phyloP scores from a whole-genome alignment of 2,113 vertebrate genomes.

The Cardinalis cardinalis region DNA sequence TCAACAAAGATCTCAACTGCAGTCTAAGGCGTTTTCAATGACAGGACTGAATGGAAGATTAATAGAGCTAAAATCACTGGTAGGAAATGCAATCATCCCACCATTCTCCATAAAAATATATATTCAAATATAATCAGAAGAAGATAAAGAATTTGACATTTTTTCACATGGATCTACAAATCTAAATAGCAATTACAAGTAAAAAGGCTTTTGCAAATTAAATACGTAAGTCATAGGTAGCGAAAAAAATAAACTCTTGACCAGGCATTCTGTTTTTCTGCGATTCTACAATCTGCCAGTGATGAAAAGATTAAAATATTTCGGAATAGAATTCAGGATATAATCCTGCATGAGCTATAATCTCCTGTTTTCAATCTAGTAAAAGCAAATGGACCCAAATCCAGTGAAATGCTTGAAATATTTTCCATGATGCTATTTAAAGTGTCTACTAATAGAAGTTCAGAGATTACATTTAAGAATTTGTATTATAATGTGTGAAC shows the following conservation, averaged over 20 bases:
- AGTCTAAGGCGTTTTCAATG: neutral
- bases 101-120: neutral
- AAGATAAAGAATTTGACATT: neutral
- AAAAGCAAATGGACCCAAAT: conserved; percentile 35
- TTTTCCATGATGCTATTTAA: neutral
- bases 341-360: conserved; percentile 38
- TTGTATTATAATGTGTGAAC: neutral
- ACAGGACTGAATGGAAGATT: conserved; percentile 17
- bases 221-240: neutral
- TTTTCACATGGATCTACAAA: neutral
- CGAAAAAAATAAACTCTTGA: neutral
- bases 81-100: neutral
- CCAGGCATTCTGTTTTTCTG: neutral
- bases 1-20: neutral
- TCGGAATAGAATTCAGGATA: neutral
- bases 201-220: neutral
- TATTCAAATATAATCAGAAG: neutral
- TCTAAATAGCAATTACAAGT: neutral
- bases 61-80: neutral
- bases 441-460: neutral
- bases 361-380: conserved; percentile 15
- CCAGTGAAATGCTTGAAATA: neutral
- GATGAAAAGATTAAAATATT: conserved; percentile 48
- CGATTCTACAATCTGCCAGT: neutral
- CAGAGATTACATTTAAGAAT: neutral